A percentile compares a stretch with the other conserved stretches of the same genome.
Conservation (phyloP, 2,113 vertebrate genomes). For the Nicator chloris region DNA sequence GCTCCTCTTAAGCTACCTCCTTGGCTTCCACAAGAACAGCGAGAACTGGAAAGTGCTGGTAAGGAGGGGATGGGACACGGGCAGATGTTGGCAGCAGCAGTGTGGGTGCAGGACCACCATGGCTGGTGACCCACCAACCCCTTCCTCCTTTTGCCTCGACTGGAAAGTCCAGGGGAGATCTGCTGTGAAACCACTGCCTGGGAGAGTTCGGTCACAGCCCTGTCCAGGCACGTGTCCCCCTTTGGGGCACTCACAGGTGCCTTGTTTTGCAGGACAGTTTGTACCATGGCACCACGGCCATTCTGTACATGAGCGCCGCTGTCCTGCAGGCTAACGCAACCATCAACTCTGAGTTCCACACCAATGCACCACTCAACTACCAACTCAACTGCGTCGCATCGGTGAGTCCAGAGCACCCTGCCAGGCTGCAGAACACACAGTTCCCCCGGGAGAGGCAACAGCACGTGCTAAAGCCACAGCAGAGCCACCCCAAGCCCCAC, state of each 20-base stretch:
- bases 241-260: accelerated
- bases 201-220: background rate
- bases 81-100: background rate
- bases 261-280: constrained; percentile 37
- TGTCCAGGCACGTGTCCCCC: accelerated
- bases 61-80: background rate
- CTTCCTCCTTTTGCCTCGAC: background rate
- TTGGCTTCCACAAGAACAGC: constrained; percentile 24
- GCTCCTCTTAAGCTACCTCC: constrained; percentile 38
- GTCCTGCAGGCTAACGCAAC: constrained; percentile 42
- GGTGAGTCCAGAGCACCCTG: constrained; percentile 2
- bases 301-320: constrained; percentile 49
- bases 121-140: background rate
- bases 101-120: accelerated
- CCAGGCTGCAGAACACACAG: accelerated
- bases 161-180: background rate
- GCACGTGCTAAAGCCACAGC: background rate
- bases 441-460: background rate
- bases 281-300: constrained; percentile 20
- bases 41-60: constrained; percentile 63
- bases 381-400: background rate
- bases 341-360: accelerated
- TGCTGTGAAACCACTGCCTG: background rate
- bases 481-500: background rate
- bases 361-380: background rate